Percentiles rank a stretch among this genome's conserved stretches.
phyloP scores from a whole-genome alignment of 2,113 vertebrate species.

The Suncus etruscus region DNA sequence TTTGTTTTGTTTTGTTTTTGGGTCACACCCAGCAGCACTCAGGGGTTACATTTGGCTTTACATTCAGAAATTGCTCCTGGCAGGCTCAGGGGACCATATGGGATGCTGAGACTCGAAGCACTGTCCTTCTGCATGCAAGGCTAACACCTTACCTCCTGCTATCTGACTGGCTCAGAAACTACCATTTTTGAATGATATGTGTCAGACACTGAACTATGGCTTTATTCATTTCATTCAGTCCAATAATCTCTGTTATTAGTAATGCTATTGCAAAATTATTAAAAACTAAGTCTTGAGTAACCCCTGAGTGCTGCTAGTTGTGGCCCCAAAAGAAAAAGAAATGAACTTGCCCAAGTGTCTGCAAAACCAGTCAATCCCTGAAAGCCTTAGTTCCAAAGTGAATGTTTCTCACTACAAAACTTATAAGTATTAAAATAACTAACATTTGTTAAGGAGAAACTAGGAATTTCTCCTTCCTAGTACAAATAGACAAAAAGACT shows the following conservation, averaged over 20 bases:
- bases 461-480: background rate
- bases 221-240: conserved; percentile 45
- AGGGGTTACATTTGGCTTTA: too few relatives aligned
- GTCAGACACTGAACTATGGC: background rate
- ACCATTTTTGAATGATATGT: background rate
- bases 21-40: too few relatives aligned
- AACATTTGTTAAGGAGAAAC: conserved; percentile 11
- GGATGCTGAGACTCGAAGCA: too few relatives aligned
- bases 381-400: conserved; percentile 36
- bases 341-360: background rate
- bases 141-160: too few relatives aligned
- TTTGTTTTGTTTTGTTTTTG: too few relatives aligned
- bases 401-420: background rate
- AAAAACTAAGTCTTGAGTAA: conserved; percentile 7
- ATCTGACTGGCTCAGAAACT: background rate
- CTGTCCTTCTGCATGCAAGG: too few relatives aligned
- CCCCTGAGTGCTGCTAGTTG: too few relatives aligned
- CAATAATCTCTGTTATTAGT: background rate
- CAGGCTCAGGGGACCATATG: too few relatives aligned
- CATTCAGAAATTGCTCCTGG: too few relatives aligned
- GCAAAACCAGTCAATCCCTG: conserved; percentile 26
- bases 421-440: conserved; percentile 44
- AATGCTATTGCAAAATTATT: conserved; percentile 15
- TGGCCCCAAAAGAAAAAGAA: background rate
- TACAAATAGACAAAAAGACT: conserved; percentile 4